Conservation (phyloP, 2,888 invertebrate genomes). For the Aspidiotus destructor region DNA sequence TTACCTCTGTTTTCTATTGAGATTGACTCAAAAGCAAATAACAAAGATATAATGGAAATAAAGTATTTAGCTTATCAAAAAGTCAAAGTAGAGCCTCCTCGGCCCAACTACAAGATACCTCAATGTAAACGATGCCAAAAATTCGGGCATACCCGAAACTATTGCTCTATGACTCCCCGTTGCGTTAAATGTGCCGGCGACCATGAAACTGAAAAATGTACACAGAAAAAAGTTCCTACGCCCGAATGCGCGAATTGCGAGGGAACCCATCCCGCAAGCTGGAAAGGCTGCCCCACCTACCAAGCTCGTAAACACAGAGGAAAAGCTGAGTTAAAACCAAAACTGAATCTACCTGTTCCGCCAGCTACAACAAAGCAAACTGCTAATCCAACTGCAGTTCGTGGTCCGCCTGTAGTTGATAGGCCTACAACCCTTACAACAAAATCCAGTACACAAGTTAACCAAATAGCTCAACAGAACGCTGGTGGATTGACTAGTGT, state of each 20-base stretch:
- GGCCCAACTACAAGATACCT: conserved; percentile 9
- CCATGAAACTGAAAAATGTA: conserved; percentile 5
- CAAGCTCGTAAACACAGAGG: conserved; percentile 1
- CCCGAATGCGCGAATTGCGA: conserved; percentile 16
- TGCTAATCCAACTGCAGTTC: background rate
- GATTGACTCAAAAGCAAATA: background rate
- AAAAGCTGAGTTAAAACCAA: background rate
- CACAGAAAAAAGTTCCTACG: conserved; percentile 6
- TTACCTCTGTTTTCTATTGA: background rate
- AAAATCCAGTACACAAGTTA: background rate
- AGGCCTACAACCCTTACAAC: background rate
- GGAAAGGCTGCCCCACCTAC: background rate
- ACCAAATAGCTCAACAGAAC: background rate
- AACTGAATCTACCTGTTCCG: background rate
- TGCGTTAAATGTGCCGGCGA: conserved; percentile 20
- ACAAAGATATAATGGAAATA: background rate
- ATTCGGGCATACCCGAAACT: conserved; percentile 16
- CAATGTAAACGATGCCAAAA: conserved; percentile 9
- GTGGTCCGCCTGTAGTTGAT: background rate
- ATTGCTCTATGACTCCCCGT: conserved; percentile 6
- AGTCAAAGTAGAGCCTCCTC: background rate
- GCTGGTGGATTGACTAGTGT: background rate
- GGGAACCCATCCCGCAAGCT: conserved; percentile 8
- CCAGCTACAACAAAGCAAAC: background rate
- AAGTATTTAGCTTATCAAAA: background rate